phyloP scores from a whole-genome alignment of 2,113 vertebrate species.

The Hydropotes inermis region DNA sequence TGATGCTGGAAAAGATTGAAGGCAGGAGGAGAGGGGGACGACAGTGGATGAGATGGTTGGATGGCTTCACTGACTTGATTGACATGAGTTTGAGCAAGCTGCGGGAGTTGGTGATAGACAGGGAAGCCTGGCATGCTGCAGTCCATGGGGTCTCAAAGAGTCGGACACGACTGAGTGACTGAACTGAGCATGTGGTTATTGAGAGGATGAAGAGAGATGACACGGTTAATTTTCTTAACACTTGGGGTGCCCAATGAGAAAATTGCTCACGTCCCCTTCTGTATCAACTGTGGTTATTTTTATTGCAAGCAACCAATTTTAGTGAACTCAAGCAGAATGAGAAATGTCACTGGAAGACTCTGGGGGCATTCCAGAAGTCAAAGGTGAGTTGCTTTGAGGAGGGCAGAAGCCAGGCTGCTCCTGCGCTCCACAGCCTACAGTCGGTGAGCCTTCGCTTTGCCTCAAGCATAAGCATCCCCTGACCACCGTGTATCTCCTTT shows the following conservation, averaged over 20 bases:
- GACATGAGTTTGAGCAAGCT: neutral
- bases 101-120: neutral
- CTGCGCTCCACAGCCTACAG: neutral
- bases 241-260: neutral
- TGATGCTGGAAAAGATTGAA: neutral
- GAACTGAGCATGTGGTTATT: neutral
- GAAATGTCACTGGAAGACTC: neutral
- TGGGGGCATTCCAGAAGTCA: neutral
- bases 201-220: neutral
- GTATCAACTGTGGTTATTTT: neutral
- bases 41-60: neutral
- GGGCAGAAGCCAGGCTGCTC: neutral
- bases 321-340: neutral
- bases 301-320: neutral
- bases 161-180: fast-evolving
- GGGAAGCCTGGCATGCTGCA: neutral
- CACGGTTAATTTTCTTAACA: neutral
- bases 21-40: neutral
- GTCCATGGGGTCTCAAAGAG: neutral
- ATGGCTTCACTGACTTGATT: fast-evolving
- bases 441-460: neutral
- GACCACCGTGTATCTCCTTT: neutral
- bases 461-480: fast-evolving
- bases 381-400: neutral
- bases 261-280: neutral